Percentiles rank a stretch among this genome's conserved stretches.
phyloP scores from a whole-genome alignment of 2,113 vertebrate species.

The Hiodon alosoides region DNA sequence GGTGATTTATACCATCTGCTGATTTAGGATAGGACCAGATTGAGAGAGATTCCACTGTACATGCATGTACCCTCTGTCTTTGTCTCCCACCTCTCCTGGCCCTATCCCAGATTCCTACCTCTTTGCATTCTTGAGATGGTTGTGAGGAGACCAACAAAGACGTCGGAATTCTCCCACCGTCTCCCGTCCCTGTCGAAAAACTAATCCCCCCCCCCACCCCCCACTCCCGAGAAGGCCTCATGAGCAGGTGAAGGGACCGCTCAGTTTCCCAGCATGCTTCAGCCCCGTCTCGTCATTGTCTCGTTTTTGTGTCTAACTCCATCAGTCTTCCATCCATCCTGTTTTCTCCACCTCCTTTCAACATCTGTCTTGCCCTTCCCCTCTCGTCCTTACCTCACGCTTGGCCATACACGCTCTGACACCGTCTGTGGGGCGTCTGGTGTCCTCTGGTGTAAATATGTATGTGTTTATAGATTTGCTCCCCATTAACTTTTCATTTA shows the following conservation, averaged over 20 bases:
- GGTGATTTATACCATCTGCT: no score
- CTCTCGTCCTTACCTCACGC: not conserved
- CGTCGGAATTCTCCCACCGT: slow-evolving; percentile 1
- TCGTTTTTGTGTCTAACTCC: not conserved
- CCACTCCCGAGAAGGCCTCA: no score
- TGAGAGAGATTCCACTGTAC: not conserved
- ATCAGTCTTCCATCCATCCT: not conserved
- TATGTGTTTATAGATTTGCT: not conserved
- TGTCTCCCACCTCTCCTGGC: slow-evolving; percentile 1
- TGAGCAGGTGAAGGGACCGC: not conserved
- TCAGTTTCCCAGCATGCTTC: not conserved
- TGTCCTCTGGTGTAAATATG: no score
- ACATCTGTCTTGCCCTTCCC: not conserved
- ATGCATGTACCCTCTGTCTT: not conserved
- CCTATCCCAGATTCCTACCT: not conserved
- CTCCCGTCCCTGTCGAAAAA: not conserved
- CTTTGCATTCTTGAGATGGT: slow-evolving; percentile 11
- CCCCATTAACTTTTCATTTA: not conserved
- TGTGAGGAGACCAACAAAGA: slow-evolving; percentile 9
- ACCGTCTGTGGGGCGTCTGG: not conserved
- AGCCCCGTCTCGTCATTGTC: not conserved
- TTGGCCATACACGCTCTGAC: not conserved
- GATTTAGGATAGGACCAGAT: no score
- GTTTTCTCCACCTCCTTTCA: not conserved
- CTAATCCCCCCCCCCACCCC: not conserved